A percentile compares a stretch with the other conserved stretches of the same genome.
Conservation (phyloP, 2,113 vertebrate species). For the Marmota monax region DNA sequence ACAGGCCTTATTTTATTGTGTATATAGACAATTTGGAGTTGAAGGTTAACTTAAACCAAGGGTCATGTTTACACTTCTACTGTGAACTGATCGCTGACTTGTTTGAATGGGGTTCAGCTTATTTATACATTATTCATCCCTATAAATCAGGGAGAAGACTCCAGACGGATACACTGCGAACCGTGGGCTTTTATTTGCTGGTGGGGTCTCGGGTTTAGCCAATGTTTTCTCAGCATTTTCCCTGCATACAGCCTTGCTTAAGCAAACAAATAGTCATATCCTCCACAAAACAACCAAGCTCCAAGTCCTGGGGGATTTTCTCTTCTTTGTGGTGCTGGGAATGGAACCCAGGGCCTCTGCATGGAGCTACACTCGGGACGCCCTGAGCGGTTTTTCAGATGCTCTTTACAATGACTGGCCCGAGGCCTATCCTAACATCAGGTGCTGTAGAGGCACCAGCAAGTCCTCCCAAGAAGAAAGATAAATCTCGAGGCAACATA, state of each 20-base stretch:
- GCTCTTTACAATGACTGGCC: conserved; percentile 65
- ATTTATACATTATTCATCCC: conserved; percentile 3
- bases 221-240: conserved; percentile 1
- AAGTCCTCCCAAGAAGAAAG: conserved; percentile 67
- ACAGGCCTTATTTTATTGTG: not conserved
- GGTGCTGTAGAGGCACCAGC: not conserved
- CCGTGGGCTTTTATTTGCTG: not conserved
- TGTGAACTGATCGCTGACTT: conserved; percentile 28
- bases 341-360: not conserved
- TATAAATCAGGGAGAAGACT: not conserved
- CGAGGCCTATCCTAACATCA: conserved; percentile 34
- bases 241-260: conserved; percentile 16
- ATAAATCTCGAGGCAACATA: conserved; percentile 64
- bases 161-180: not conserved
- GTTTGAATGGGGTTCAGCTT: conserved; percentile 1
- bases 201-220: not conserved
- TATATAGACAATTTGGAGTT: not conserved
- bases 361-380: not conserved
- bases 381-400: conserved; percentile 57
- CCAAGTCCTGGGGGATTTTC: not conserved
- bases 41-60: not conserved
- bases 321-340: not conserved
- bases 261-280: conserved; percentile 50
- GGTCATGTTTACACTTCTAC: not conserved
- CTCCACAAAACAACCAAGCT: conserved; percentile 10